These are phyloP conservation scores for Antigone vipio DNA, from an alignment of 2,113 vertebrate species.

Conservation along the genomic window DNA sequence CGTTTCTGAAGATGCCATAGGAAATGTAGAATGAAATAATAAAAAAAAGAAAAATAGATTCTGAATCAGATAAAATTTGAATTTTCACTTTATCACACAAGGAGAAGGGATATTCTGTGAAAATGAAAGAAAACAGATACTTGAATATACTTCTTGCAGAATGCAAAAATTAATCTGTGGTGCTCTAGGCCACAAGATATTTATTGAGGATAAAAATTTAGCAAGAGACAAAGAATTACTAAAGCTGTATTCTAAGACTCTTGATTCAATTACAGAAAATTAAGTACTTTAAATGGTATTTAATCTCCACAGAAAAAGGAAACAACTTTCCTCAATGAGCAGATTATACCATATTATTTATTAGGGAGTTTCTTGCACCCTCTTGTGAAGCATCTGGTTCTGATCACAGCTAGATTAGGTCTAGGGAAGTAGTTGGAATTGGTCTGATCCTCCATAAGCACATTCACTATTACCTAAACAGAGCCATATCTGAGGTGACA, in stretches of 20 bases:
- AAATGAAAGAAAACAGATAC: background rate
- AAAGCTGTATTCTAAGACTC: background rate
- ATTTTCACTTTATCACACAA: background rate
- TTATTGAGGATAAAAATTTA: conserved; percentile 2
- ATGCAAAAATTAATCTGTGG: background rate
- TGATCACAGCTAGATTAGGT: background rate
- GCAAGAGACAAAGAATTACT: background rate
- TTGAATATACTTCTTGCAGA: background rate
- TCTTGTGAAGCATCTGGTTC: background rate
- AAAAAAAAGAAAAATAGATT: background rate
- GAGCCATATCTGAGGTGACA: background rate
- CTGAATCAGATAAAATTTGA: background rate
- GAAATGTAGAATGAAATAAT: background rate
- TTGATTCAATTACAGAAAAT: conserved; percentile 29
- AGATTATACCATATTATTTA: background rate
- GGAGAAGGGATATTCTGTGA: background rate
- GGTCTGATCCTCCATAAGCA: background rate
- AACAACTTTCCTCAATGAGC: background rate
- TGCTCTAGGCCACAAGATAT: background rate
- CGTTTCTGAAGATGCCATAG: background rate
- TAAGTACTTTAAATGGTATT: background rate
- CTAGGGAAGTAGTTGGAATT: background rate
- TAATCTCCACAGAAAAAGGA: background rate
- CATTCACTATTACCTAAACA: background rate
- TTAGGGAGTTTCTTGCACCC: background rate